phyloP scores from a whole-genome alignment of 2,113 vertebrate species.

The Austrofundulus limnaeus region DNA sequence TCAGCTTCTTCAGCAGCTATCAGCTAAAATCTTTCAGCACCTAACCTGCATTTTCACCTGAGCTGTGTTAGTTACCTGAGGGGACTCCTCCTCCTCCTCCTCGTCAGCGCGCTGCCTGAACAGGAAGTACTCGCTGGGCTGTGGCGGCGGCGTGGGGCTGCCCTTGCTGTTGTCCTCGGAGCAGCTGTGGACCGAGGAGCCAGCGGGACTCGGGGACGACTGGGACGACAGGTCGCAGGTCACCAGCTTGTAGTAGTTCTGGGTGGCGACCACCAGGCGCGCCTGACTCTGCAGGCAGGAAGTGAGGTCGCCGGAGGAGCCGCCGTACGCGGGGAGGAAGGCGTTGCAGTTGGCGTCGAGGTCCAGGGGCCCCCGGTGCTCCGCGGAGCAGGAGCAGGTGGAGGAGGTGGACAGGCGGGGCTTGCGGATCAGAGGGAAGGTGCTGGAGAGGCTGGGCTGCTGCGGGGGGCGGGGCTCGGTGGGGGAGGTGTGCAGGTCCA shows the following conservation, averaged over 20 bases:
- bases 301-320: constrained; percentile 78
- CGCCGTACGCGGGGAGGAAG: constrained; percentile 78
- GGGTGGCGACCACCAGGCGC: constrained; percentile 92
- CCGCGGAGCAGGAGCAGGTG: constrained; percentile 78
- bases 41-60: too few relatives aligned
- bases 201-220: constrained; percentile 91
- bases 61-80: constrained; percentile 40
- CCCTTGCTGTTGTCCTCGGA: constrained; percentile 90
- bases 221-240: constrained; percentile 96
- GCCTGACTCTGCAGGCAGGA: constrained; percentile 95
- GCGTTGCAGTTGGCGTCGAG: constrained; percentile 97
- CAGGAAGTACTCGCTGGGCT: constrained; percentile 93
- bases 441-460: constrained; percentile 60
- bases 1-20: too few relatives aligned
- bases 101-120: constrained; percentile 81
- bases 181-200: constrained; percentile 93
- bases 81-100: constrained; percentile 33
- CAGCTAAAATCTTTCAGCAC: too few relatives aligned
- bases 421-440: constrained; percentile 76
- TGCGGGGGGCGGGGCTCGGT: constrained; percentile 77
- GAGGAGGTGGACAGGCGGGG: constrained; percentile 80
- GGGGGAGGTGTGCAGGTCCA: constrained; percentile 93
- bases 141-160: constrained; percentile 82
- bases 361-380: constrained; percentile 77
- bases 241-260: constrained; percentile 98